Conservation (phyloP, 2,888 invertebrate species). For the Coremacera marginata region DNA sequence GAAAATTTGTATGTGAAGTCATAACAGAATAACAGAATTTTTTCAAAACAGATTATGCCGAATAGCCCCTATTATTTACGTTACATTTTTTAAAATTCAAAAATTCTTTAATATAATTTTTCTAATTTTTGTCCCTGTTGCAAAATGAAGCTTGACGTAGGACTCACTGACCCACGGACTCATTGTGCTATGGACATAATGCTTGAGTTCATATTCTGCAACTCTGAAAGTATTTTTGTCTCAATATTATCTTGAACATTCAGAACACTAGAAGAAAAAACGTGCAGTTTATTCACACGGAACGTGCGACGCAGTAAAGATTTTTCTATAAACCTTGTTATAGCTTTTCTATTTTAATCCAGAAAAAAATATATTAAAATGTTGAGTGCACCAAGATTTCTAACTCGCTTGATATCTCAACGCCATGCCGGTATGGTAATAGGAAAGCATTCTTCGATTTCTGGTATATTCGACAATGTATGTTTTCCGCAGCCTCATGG, state of each 20-base stretch:
- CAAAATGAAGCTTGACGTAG: too few species aligned
- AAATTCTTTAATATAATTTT: too few species aligned
- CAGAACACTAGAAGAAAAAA: slow-evolving; percentile 41
- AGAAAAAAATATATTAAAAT: slow-evolving; percentile 49
- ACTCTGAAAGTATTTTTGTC: background rate
- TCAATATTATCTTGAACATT: background rate
- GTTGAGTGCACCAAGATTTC: slow-evolving; percentile 63
- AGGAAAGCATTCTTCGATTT: slow-evolving; percentile 55
- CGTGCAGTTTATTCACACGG: slow-evolving; percentile 48
- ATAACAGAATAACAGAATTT: too few species aligned
- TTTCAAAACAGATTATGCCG: too few species aligned
- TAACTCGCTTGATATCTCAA: slow-evolving; percentile 60
- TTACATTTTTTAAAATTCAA: too few species aligned
- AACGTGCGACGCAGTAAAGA: slow-evolving; percentile 42
- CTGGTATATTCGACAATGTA: slow-evolving; percentile 66
- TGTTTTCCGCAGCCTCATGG: slow-evolving; percentile 49
- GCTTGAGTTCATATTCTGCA: too few species aligned
- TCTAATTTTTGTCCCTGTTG: too few species aligned
- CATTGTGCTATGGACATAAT: too few species aligned
- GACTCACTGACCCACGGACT: too few species aligned
- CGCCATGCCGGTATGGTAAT: slow-evolving; percentile 49
- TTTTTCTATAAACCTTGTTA: slow-evolving; percentile 17
- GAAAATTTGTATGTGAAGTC: too few species aligned
- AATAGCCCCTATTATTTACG: too few species aligned
- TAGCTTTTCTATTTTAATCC: background rate